Base-by-base conservation (phyloP, 2,797 vertebrate genomes). In the Macrochelys suwanniensis region DNA sequence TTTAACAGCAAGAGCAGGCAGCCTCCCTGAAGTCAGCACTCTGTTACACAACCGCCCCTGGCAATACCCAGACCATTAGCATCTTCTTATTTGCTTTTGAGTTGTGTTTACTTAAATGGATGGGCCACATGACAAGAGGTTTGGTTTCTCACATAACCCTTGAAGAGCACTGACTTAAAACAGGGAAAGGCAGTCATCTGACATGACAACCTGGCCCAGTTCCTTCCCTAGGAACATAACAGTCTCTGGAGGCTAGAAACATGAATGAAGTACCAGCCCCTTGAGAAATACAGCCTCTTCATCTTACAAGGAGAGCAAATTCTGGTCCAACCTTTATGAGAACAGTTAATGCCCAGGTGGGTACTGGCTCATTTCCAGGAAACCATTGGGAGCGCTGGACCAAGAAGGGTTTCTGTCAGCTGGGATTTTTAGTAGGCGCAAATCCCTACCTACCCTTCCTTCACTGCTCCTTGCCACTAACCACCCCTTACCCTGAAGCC, bases 21-120 rank as follows among this genome's bases (percentile, higher is more conserved):
- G 16, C 4, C 9, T 26, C 65, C 33, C 16, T 0, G 0, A 17
- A 17, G 17, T 12, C 25, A 21, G 33, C 45, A 37, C 10, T 91
- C 45, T 26, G 59, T 8, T 42, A 51, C 56, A 85, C 16, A 26
- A 85, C 50, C 13, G 76, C 31, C 71, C 85, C 26, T 10, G 23
- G 53, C 78, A 90, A 80, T 15, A 45, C 71, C 31, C 86, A 56
- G n/a, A 51, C 80, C 1, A 0, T 49, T 11, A 71, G 93, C 87
- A 74, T 10, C 5, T 61, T 80, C 37, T 80, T 37, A 28, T 82
- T 76, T 68, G 37, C 61, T 82, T 53, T 42, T 21, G 6, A 2
- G 1, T 4, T 51, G 53, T n/a, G 16, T 53, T 23, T 28, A 5
- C 23, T 78, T 54, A 54, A 80, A 16, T 80, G 71, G 82, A 54